Base-by-base conservation (phyloP, 2,113 vertebrate species). In the Grammomys surdaster region DNA sequence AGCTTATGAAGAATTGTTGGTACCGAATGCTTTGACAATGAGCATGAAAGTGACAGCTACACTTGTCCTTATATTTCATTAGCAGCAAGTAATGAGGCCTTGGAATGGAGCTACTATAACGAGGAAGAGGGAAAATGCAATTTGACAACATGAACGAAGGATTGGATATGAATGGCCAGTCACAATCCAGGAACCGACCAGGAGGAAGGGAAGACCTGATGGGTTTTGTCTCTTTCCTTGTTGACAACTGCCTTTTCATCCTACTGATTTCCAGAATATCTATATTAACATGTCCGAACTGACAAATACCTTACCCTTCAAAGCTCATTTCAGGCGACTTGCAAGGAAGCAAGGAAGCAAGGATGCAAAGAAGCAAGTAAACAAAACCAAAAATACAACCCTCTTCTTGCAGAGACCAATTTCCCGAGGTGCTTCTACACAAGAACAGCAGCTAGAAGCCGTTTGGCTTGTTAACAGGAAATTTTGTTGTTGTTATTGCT, bases 31-130 rank as follows among this genome's bases (percentile, higher is more conserved):
- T 90, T 75, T 63, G 28, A 56, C 14, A 81, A 6, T 90, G 60
- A 14, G 60, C 80, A 17, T 13, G 11, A 87, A 87, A 51, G 75
- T 13, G 26, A 2, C 80, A 93, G 26, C 70, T 91, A 90, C 60
- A 65, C 10, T 54, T 93, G 65, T 73, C 63, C 13, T 93, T 82
- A 63, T 65, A 89, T 88, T 96, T 95, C 63, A 90, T 54, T 90
- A 86, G 75, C 67, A 77, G 65, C 22, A 90, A 92, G 17, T 90
- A 17, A 77, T 40, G 10, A 65, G 56, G 5, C 40, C 19, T 58
- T 67, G 36, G 88, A 77, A 88, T n/a, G 20, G 7, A 33, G 63
- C 73, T 91, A 24, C 10, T 43, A 36, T 73, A 56, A 46, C 20
- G 24, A 94, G n/a, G 43, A 36, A 65, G 28, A 85, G 26, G 20